A percentile compares a stretch with the other conserved stretches of the same genome.
These are phyloP conservation scores for Villa cingulata DNA, from an alignment of 2,888 invertebrate genomes.

Conservation along the genomic window DNA sequence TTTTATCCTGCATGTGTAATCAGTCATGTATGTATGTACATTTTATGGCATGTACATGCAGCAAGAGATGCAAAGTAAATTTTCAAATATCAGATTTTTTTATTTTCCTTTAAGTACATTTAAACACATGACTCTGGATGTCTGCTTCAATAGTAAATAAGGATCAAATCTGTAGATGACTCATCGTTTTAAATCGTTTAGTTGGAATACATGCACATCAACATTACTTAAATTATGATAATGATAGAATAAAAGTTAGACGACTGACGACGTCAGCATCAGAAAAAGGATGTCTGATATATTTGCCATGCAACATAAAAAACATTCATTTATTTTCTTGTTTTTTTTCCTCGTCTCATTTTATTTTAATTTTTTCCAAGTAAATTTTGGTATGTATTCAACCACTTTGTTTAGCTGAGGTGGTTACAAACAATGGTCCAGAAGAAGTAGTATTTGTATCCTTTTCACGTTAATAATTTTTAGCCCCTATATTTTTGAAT, in stretches of 20 bases:
- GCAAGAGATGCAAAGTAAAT: no score
- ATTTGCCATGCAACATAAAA: no score
- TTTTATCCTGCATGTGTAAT: not conserved
- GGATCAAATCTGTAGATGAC: not conserved
- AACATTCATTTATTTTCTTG: no score
- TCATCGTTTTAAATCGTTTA: not conserved
- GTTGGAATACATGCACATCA: not conserved
- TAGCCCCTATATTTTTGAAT: not conserved
- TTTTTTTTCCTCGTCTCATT: not conserved
- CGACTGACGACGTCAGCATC: not conserved
- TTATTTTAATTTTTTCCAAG: not conserved
- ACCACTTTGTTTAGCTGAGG: conserved; percentile 1
- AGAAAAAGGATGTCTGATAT: not conserved
- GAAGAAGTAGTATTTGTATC: not conserved
- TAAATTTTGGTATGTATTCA: conserved; percentile 1
- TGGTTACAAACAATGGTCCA: conserved; percentile 2
- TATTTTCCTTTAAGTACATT: not conserved
- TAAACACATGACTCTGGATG: not conserved
- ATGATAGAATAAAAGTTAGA: not conserved
- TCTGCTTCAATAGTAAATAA: not conserved
- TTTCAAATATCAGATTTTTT: no score
- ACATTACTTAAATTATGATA: not conserved
- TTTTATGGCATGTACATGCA: no score
- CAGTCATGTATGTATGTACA: no score
- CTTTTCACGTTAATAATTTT: not conserved